Conservation (phyloP, 2,888 invertebrate genomes). For the Lepidocyrtoides sp. region DNA sequence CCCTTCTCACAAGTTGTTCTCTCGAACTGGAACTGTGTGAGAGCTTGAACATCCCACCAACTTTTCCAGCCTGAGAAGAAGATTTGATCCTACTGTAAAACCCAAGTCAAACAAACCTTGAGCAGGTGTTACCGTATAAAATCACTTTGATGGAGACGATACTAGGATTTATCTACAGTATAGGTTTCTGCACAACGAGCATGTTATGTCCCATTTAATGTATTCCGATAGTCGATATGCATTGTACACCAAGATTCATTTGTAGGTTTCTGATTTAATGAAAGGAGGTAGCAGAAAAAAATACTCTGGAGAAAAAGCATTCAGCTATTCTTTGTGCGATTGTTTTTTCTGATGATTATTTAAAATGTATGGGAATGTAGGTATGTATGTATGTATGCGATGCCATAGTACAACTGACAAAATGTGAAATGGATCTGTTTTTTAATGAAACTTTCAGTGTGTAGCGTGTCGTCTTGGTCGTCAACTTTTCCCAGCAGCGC, state of each 20-base stretch:
- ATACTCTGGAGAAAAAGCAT: not conserved
- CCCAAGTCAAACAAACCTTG: constrained; percentile 72
- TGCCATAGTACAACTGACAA: constrained; percentile 27
- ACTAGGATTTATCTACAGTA: too few species aligned
- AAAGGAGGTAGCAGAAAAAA: not conserved
- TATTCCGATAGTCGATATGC: too few species aligned
- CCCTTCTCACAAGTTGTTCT: constrained; percentile 35
- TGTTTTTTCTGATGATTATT: not conserved
- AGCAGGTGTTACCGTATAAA: constrained; percentile 74
- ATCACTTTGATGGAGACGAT: constrained; percentile 44
- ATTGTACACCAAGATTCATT: not conserved
- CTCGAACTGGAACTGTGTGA: constrained; percentile 33
- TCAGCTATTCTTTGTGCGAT: not conserved
- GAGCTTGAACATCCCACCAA: not conserved
- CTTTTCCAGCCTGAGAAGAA: constrained; percentile 41
- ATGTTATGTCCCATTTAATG: too few species aligned
- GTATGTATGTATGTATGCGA: too few species aligned
- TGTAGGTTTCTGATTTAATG: too few species aligned
- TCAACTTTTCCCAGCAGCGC: constrained; percentile 7
- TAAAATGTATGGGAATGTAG: not conserved
- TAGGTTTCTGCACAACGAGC: too few species aligned
- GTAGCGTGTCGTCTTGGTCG: not conserved
- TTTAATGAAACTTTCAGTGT: constrained; percentile 10
- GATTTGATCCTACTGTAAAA: constrained; percentile 39
- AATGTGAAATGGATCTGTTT: constrained; percentile 42